These are phyloP conservation scores for Pseudopodoces humilis DNA, from an alignment of 2,113 vertebrate species.

Conservation along the genomic window DNA sequence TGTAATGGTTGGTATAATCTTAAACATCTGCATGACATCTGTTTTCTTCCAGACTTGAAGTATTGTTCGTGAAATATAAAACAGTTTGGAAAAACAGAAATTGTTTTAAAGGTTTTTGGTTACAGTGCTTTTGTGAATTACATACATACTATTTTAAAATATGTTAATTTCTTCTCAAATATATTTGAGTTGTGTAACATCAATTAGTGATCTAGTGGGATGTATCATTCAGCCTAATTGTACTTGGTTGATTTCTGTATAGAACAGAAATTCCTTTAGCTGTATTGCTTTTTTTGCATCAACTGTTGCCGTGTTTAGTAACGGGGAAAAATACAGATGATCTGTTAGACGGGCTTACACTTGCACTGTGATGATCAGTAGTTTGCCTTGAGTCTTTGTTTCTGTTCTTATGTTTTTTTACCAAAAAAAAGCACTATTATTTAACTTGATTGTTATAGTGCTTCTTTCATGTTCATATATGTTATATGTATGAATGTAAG, in stretches of 20 bases:
- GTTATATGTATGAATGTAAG: accelerated
- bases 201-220: neutral
- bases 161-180: neutral
- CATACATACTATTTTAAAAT: neutral
- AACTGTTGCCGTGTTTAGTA: neutral
- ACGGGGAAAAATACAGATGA: neutral
- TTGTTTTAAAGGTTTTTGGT: neutral
- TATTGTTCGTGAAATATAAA: neutral
- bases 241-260: neutral
- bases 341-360: neutral
- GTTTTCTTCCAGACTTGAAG: neutral
- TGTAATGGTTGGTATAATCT: neutral
- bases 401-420: neutral
- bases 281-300: neutral
- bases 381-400: neutral
- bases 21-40: accelerated
- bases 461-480: neutral
- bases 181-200: neutral
- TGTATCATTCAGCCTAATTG: neutral
- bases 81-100: neutral
- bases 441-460: neutral
- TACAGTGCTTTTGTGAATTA: neutral
- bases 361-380: neutral
- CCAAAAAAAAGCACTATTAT: neutral
- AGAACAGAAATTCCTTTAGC: neutral